phyloP scores from a whole-genome alignment of 2,113 vertebrate genomes.

The Patagioenas fasciata region DNA sequence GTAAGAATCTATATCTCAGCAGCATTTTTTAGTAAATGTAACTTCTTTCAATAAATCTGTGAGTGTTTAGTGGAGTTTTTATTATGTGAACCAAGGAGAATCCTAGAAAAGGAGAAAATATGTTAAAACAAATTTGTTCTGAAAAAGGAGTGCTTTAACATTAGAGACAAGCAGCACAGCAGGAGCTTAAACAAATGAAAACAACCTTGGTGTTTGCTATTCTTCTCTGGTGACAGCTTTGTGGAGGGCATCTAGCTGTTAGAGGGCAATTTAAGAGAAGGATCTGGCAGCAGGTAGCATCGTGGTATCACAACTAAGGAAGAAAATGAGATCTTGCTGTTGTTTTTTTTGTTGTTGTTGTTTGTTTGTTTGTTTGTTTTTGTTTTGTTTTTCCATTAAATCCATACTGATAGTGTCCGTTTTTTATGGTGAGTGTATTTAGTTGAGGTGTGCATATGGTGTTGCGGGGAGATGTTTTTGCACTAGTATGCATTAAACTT shows the following conservation, averaged over 20 bases:
- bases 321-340: slow-evolving; percentile 44
- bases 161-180: slow-evolving; percentile 53
- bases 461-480: not conserved
- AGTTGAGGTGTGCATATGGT: not conserved
- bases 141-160: slow-evolving; percentile 52
- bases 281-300: not conserved
- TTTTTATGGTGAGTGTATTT: slow-evolving; percentile 2
- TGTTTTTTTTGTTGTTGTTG: not conserved
- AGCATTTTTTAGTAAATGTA: not conserved
- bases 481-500: not conserved
- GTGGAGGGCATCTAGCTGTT: slow-evolving; percentile 47
- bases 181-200: slow-evolving; percentile 53
- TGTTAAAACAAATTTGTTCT: slow-evolving; percentile 56
- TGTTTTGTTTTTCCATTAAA: slow-evolving; percentile 4
- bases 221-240: slow-evolving; percentile 46
- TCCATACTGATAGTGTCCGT: slow-evolving; percentile 8
- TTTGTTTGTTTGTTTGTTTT: no score
- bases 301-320: not conserved
- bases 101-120: slow-evolving; percentile 10
- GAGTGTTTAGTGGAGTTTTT: not conserved
- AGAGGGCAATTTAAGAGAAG: slow-evolving; percentile 53
- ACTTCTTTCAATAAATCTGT: not conserved
- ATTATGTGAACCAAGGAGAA: not conserved
- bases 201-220: slow-evolving; percentile 44
- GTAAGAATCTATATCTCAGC: not conserved